These are phyloP conservation scores for Microchirus variegatus DNA, from an alignment of 2,797 vertebrate species.

Conservation along the genomic window DNA sequence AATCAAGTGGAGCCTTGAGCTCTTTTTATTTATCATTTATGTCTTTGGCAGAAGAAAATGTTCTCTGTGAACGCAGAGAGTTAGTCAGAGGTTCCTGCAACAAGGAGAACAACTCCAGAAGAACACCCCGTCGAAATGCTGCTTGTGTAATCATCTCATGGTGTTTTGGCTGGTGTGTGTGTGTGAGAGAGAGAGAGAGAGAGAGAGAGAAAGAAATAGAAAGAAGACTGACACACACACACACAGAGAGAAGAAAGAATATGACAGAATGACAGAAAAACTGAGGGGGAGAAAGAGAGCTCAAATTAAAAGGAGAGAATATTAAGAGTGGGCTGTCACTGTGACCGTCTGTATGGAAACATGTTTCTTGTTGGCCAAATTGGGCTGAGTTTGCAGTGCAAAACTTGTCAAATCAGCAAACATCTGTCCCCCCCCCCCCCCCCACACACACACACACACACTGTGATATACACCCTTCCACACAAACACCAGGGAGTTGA, in stretches of 20 bases:
- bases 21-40: constrained; percentile 40
- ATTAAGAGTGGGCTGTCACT: constrained; percentile 63
- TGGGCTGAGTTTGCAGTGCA: constrained; percentile 72
- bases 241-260: constrained; percentile 3
- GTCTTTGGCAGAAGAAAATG: constrained; percentile 52
- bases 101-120: constrained; percentile 53
- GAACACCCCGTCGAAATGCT: constrained; percentile 48
- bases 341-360: constrained; percentile 60
- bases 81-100: constrained; percentile 55
- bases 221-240: constrained; percentile 24
- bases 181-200: too few relatives aligned
- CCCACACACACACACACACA: constrained; percentile 27
- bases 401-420: constrained; percentile 82
- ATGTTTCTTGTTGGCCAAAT: constrained; percentile 64
- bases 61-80: constrained; percentile 53
- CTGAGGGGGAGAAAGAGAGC: constrained; percentile 19
- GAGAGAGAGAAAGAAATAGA: too few relatives aligned
- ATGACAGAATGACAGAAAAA: constrained; percentile 25
- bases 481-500: constrained; percentile 52
- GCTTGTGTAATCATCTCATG: constrained; percentile 36
- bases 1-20: constrained; percentile 1
- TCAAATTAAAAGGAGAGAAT: constrained; percentile 50
- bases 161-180: constrained; percentile 27
- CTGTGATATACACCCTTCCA: constrained; percentile 20
- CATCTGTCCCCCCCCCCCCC: constrained; percentile 75